Conservation (phyloP, 2,888 invertebrate species). For the Drosophila hamatofila region DNA sequence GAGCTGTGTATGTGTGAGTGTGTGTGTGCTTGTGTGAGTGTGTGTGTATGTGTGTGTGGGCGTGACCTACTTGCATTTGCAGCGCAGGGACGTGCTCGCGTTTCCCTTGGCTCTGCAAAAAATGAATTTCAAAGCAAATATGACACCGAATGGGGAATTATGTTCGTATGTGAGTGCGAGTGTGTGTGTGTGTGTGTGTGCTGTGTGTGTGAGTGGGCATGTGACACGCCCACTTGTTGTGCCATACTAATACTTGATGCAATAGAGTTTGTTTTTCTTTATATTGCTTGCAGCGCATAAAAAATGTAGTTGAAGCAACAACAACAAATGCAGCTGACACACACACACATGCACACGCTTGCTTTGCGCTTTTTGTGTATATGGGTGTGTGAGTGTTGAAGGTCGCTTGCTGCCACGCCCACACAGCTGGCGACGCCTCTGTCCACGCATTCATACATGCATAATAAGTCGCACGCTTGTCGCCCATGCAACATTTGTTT, state of each 20-base stretch:
- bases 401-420: slow-evolving; percentile 26
- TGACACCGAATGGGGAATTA: slow-evolving; percentile 33
- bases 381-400: slow-evolving; percentile 34
- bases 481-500: slow-evolving; percentile 30
- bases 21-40: background rate
- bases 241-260: slow-evolving; percentile 45
- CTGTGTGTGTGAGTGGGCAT: slow-evolving; percentile 24
- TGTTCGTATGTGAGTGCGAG: slow-evolving; percentile 5
- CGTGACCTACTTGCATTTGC: slow-evolving; percentile 49
- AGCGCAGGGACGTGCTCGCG: slow-evolving; percentile 26
- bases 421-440: background rate
- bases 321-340: slow-evolving; percentile 14
- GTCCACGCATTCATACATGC: slow-evolving; percentile 19
- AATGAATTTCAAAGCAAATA: slow-evolving; percentile 41
- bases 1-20: slow-evolving; percentile 1
- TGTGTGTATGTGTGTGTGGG: background rate
- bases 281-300: slow-evolving; percentile 20
- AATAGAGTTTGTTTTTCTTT: slow-evolving; percentile 27
- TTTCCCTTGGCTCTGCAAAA: slow-evolving; percentile 18
- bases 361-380: slow-evolving; percentile 40
- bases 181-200: slow-evolving; percentile 10
- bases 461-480: slow-evolving; percentile 44
- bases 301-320: slow-evolving; percentile 37
- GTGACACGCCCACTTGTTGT: slow-evolving; percentile 59
- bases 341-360: slow-evolving; percentile 2